These are phyloP conservation scores for Taeniopygia guttata DNA, from an alignment of 2,797 vertebrate genomes.

Conservation along the genomic window DNA sequence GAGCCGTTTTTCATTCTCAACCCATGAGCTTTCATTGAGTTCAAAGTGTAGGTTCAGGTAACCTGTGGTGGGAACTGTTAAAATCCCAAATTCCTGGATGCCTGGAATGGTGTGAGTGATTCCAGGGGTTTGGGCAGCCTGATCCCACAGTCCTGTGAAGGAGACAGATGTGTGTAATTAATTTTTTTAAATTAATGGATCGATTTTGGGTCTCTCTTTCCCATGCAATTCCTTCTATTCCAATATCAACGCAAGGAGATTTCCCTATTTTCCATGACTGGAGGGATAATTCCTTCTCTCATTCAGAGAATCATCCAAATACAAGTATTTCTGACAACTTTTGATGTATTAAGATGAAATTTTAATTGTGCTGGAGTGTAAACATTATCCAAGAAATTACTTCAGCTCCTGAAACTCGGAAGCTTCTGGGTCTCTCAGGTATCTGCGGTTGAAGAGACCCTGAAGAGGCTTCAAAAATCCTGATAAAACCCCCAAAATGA, in stretches of 20 bases:
- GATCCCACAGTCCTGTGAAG: background rate
- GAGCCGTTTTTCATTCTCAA: background rate
- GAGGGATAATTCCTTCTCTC: background rate
- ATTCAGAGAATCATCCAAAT: background rate
- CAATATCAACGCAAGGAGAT: background rate
- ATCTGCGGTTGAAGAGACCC: background rate
- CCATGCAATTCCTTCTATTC: accelerated
- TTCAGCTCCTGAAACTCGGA: background rate
- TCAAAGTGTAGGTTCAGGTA: background rate
- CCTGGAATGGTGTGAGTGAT: accelerated
- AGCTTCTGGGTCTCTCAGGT: background rate
- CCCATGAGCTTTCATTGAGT: accelerated
- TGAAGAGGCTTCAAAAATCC: background rate
- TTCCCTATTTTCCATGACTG: background rate
- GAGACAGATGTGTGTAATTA: background rate
- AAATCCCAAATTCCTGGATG: background rate
- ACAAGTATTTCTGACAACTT: background rate
- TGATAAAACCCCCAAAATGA: background rate
- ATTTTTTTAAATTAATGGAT: background rate
- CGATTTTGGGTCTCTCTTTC: background rate
- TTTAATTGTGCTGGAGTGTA: background rate
- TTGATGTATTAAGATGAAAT: background rate
- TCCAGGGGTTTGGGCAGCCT: background rate
- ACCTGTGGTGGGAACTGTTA: background rate
- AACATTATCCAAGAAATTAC: background rate